Evolutionary conservation across 2,113 vertebrate genomes (phyloP).

Genomic region (Quiscalus mexicanus): DNA sequence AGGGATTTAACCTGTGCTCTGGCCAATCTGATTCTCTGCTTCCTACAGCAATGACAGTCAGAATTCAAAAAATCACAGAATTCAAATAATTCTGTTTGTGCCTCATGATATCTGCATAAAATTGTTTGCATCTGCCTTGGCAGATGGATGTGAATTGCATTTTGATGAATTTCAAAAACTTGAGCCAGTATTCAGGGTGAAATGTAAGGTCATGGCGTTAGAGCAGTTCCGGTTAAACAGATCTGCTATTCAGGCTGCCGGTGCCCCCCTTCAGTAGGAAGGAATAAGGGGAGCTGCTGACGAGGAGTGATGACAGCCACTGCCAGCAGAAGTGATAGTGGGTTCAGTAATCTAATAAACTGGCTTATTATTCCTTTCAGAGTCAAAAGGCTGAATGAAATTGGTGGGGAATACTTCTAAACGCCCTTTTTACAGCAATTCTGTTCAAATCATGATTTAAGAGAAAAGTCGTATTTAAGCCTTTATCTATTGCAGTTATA

Average conservation of each 20-base stretch:
- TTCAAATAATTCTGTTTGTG: not conserved
- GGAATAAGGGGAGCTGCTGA: conserved; percentile 46
- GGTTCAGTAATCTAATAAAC: not conserved
- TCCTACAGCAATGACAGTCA: not conserved
- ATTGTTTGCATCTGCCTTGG: not conserved
- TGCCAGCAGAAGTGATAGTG: conserved; percentile 46
- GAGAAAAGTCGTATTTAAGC: not conserved
- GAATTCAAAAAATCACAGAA: not conserved
- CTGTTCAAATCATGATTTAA: fast-evolving
- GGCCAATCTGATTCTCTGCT: not conserved
- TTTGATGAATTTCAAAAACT: not conserved
- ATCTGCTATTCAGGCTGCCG: not conserved
- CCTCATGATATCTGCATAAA: fast-evolving
- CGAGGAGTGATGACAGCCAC: conserved; percentile 18
- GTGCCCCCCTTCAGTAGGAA: not conserved
- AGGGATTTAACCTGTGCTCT: not conserved
- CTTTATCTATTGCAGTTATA: not conserved
- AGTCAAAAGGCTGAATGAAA: conserved; percentile 9
- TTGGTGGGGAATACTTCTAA: not conserved
- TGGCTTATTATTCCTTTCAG: not conserved
- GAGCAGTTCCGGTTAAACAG: conserved; percentile 41
- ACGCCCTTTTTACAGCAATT: not conserved
- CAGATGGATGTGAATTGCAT: not conserved
- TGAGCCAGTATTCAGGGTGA: not conserved
- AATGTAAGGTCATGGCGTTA: not conserved